Evolutionary conservation across 2,113 vertebrate species (phyloP).

Genomic region (Tachuris rubrigastra): DNA sequence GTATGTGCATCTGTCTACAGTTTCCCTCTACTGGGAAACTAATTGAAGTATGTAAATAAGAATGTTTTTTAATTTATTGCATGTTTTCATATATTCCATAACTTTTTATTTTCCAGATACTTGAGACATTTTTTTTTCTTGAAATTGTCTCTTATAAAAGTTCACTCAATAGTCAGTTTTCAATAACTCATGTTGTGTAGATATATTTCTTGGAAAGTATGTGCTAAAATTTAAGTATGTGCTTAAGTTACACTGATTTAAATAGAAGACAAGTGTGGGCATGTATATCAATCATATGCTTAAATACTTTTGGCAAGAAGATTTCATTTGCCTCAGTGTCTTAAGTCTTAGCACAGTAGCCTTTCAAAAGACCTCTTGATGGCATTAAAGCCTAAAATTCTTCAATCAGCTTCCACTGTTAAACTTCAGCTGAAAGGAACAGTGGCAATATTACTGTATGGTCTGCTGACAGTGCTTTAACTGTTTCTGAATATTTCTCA

Average conservation of each 20-base stretch:
- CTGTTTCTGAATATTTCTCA: neutral
- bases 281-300: neutral
- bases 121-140: neutral
- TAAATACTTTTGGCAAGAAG: neutral
- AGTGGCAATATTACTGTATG: neutral
- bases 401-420: neutral
- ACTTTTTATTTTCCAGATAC: neutral
- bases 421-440: neutral
- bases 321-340: neutral
- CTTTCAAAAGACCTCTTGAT: neutral
- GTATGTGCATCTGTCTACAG: neutral
- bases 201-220: neutral
- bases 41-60: neutral
- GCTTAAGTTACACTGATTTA: neutral
- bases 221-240: neutral
- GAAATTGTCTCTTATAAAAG: neutral
- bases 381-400: neutral
- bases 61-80: neutral
- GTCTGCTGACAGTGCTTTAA: neutral
- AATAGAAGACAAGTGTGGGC: neutral
- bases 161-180: neutral
- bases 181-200: neutral
- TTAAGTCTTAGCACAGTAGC: neutral
- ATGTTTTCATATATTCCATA: neutral
- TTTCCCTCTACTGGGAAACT: neutral